Base-by-base conservation (phyloP, 2,113 vertebrate genomes). In the Melanerpes formicivorus region DNA sequence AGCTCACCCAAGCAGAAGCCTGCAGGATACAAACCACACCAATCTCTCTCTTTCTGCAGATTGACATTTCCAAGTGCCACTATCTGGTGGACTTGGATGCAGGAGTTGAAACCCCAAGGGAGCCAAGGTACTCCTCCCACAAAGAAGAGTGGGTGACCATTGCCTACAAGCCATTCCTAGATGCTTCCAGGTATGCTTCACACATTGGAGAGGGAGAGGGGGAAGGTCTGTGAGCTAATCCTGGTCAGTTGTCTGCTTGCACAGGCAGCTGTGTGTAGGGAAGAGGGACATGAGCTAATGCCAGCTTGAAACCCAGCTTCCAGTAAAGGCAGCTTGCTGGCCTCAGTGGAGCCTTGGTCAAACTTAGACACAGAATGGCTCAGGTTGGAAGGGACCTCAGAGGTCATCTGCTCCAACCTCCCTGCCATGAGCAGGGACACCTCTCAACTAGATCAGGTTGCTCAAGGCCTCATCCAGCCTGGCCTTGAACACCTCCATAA, bases 81-180 rank as follows among this genome's bases (percentile, higher is more conserved):
- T 99, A 99, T 95, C 96, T 99, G 92, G 99, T 99, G 89, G 99
- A 99, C 95, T 91, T 99, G 85, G 99, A 99, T 81, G 97, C 96
- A 5, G 96, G 97, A 6, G 76, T 87, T 9, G 98, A 99, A 96
- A 97, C 97, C 8, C 96, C 96, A 0, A 97, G 97, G 64, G 99
- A 99, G 95, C 99, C 99, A 1, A 98, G 97, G 30, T 99, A 99
- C 46, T 97, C 98, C 11, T 96, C 98, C 60, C 98, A 96, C 95
- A 98, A 96, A 88, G 99, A 99, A 13, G 98, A 99, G 54, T 99
- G 99, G 99, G 96, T 93, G 40, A 87, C 98, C 80, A 89, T 99
- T 34, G 98, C 98, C 77, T 98, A 98, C 90, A 99, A 98, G 95
- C 99, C 99, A 62, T 99, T 99, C 96, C 98, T 99, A 34, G 99